Evolutionary conservation across 2,888 invertebrate genomes (phyloP).

Genomic region (Plemyria rubiginata): DNA sequence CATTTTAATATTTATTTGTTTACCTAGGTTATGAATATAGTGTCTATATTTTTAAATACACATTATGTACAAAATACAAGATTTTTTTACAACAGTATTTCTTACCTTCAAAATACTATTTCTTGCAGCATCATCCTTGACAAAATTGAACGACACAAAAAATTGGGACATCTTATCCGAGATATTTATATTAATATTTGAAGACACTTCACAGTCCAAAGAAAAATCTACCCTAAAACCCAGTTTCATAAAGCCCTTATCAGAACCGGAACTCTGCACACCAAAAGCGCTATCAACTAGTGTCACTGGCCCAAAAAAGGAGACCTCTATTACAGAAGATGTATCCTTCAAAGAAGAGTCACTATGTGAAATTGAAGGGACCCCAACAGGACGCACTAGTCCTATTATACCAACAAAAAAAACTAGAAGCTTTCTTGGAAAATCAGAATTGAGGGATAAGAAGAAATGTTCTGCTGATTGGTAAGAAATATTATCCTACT

Average conservation of each 20-base stretch:
- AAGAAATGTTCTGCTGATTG: slow-evolving; percentile 70
- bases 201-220: slow-evolving; percentile 41
- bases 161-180: slow-evolving; percentile 62
- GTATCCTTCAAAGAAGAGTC: slow-evolving; percentile 57
- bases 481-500: slow-evolving; percentile 47
- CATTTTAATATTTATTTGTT: no score
- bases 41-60: no score
- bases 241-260: not conserved
- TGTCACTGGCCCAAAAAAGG: slow-evolving; percentile 11
- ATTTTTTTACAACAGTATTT: not conserved
- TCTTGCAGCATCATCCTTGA: slow-evolving; percentile 58
- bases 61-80: no score
- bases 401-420: slow-evolving; percentile 69
- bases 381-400: slow-evolving; percentile 68
- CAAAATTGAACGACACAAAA: slow-evolving; percentile 65
- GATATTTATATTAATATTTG: slow-evolving; percentile 63
- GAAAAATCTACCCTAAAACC: slow-evolving; percentile 1
- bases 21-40: no score
- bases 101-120: not conserved
- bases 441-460: slow-evolving; percentile 62
- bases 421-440: slow-evolving; percentile 42
- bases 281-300: slow-evolving; percentile 18
- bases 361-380: slow-evolving; percentile 68
- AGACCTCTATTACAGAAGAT: slow-evolving; percentile 45
- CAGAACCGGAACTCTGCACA: slow-evolving; percentile 11